Conservation (phyloP, 2,113 vertebrate species). For the Coturnix japonica region DNA sequence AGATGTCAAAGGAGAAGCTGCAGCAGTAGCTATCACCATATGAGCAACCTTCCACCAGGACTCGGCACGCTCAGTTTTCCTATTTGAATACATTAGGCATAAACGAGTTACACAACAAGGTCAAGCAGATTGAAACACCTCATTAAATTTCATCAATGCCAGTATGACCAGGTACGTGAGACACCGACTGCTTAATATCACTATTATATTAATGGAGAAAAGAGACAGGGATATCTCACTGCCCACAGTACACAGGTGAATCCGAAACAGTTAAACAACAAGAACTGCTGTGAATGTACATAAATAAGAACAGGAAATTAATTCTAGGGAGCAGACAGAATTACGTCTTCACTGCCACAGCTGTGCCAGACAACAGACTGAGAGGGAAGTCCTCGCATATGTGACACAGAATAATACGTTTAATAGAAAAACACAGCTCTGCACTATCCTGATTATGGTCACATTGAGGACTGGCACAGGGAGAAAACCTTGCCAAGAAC, state of each 20-base stretch:
- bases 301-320: neutral
- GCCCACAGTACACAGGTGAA: rapidly evolving
- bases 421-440: neutral
- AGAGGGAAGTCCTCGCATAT: neutral
- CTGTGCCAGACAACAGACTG: neutral
- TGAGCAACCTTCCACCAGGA: neutral
- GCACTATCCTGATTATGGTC: neutral
- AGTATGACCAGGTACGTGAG: neutral
- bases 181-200: neutral
- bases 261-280: neutral
- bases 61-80: neutral
- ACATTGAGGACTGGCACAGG: neutral
- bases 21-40: neutral
- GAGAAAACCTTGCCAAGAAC: neutral
- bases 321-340: neutral
- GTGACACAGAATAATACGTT: neutral
- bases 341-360: neutral
- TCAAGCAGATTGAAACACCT: slow-evolving; percentile 24
- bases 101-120: neutral
- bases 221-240: neutral
- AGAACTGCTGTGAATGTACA: neutral
- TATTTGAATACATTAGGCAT: neutral
- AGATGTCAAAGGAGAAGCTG: slow-evolving; percentile 11
- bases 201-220: neutral
- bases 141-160: neutral